phyloP scores from a whole-genome alignment of 2,888 invertebrate genomes.

The Cistogaster globosa region DNA sequence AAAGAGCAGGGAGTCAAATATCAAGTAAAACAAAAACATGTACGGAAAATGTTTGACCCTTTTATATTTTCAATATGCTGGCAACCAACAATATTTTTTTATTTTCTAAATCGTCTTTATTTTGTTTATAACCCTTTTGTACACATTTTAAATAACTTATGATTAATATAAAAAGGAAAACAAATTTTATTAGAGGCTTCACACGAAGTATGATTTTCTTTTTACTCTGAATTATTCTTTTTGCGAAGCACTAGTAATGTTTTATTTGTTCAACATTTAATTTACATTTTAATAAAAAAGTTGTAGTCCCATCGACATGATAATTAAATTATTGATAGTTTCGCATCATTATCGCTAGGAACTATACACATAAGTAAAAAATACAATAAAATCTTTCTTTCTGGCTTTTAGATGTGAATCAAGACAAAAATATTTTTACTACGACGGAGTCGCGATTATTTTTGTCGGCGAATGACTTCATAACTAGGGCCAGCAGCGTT shows the following conservation, averaged over 20 bases:
- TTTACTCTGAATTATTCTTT: constrained; percentile 15
- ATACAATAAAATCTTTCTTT: not conserved
- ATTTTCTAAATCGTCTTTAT: constrained; percentile 11
- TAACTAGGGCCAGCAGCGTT: not conserved
- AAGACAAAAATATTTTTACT: not conserved
- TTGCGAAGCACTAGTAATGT: constrained; percentile 65
- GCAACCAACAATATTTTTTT: not conserved
- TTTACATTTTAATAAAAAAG: constrained; percentile 43
- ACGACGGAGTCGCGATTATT: not conserved
- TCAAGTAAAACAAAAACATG: constrained; percentile 39
- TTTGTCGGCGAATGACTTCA: not conserved
- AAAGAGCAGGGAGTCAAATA: too few relatives aligned
- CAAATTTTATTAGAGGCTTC: constrained; percentile 37
- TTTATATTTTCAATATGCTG: constrained; percentile 5
- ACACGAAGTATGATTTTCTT: constrained; percentile 57
- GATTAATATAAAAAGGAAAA: constrained; percentile 18
- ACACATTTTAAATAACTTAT: constrained; percentile 6
- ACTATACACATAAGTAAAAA: not conserved
- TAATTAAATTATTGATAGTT: constrained; percentile 21
- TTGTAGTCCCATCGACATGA: not conserved
- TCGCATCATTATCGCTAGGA: constrained; percentile 22
- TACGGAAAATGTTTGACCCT: constrained; percentile 41
- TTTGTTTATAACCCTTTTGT: not conserved
- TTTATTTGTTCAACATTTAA: constrained; percentile 37
- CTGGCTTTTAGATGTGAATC: constrained; percentile 4